phyloP scores from a whole-genome alignment of 2,113 vertebrate genomes.

The Phodopus roborovskii region DNA sequence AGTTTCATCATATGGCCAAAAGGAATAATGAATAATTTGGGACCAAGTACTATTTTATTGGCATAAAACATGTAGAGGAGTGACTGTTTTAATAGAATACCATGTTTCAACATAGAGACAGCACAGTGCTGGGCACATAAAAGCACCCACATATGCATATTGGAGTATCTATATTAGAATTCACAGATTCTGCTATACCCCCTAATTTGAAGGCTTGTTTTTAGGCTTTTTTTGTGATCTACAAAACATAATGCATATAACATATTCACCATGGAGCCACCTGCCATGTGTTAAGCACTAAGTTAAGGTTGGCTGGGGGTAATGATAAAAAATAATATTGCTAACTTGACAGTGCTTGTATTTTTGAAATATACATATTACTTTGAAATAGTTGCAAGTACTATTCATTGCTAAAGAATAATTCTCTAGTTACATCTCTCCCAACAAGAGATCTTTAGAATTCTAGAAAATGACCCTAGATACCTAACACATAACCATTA shows the following conservation, averaged over 20 bases:
- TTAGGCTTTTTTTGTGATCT: too few relatives aligned
- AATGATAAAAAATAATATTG: neutral
- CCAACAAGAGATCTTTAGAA: too few relatives aligned
- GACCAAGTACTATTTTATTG: neutral
- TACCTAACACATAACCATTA: neutral
- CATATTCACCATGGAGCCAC: neutral
- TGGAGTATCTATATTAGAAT: neutral
- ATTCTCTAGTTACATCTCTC: neutral
- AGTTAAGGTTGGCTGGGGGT: neutral
- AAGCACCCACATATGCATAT: neutral
- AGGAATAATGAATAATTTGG: neutral
- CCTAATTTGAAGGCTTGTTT: neutral
- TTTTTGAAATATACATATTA: neutral
- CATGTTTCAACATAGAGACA: neutral
- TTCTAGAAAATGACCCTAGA: too few relatives aligned
- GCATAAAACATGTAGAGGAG: neutral
- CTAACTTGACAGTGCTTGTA: neutral
- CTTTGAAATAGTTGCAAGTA: neutral
- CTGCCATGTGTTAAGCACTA: neutral
- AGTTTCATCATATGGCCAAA: neutral
- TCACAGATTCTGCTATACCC: neutral
- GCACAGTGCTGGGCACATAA: too few relatives aligned
- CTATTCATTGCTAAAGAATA: neutral
- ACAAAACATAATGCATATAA: neutral
- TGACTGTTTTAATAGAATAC: neutral